These are phyloP conservation scores for Scomber scombrus DNA, from an alignment of 2,113 vertebrate species.

Conservation along the genomic window DNA sequence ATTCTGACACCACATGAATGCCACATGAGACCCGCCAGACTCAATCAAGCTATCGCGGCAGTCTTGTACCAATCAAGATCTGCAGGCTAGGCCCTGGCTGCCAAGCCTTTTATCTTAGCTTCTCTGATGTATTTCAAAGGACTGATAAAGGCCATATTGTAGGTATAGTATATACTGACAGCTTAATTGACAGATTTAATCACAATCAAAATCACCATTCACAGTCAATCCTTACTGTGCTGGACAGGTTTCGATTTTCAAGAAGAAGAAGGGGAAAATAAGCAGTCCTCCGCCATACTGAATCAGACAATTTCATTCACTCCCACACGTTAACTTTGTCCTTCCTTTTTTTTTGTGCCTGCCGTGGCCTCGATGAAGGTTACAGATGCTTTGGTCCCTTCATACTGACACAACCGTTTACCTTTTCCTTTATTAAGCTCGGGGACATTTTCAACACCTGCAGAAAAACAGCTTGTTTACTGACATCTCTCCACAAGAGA, in stretches of 20 bases:
- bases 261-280: neutral
- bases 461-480: conserved; percentile 27
- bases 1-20: too few species aligned
- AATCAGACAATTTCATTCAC: conserved; percentile 32
- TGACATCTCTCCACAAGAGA: conserved; percentile 2
- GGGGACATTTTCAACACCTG: neutral
- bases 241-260: conserved; percentile 20
- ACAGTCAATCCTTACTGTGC: neutral
- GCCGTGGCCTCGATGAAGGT: conserved; percentile 1
- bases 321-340: conserved; percentile 2
- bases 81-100: conserved; percentile 1
- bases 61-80: conserved; percentile 1
- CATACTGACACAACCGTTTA: neutral
- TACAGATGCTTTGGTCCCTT: neutral
- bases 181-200: conserved; percentile 39
- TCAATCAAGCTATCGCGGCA: too few species aligned
- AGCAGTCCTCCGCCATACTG: neutral
- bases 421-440: neutral
- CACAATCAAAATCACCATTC: conserved; percentile 25
- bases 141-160: too few species aligned
- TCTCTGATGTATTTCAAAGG: too few species aligned
- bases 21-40: too few species aligned
- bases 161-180: too few species aligned
- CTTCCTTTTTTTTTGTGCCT: conserved; percentile 3
- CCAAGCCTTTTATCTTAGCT: too few species aligned